These are phyloP conservation scores for Stratiolaelaps scimitus DNA, from an alignment of 1,140 invertebrate genomes.

Conservation along the genomic window DNA sequence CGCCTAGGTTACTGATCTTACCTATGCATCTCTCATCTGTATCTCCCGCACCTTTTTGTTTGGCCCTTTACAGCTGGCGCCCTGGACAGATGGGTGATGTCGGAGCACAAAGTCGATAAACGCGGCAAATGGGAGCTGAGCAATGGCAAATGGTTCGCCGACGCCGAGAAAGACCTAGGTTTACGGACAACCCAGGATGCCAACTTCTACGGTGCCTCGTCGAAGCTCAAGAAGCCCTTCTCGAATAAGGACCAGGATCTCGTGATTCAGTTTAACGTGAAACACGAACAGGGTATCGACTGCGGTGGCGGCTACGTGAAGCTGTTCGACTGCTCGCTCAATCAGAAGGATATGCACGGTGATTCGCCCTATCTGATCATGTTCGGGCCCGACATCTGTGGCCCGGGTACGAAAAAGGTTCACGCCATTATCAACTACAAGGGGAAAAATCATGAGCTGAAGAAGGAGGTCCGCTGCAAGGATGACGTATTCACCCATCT, in stretches of 20 bases:
- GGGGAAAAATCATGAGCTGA: conserved; percentile 91
- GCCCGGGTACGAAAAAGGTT: conserved; percentile 94
- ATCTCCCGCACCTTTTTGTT: too few species aligned
- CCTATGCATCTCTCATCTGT: too few species aligned
- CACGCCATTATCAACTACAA: conserved; percentile 99
- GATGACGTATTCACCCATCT: conserved; percentile 95
- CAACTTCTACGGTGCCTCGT: conserved; percentile 86
- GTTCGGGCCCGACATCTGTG: conserved; percentile 99
- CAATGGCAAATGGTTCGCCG: conserved; percentile 89
- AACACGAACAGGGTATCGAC: conserved; percentile 99
- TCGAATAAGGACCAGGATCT: conserved; percentile 72
- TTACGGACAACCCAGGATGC: conserved; percentile 93
- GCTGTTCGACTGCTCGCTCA: conserved; percentile 76
- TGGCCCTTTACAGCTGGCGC: conserved; percentile 56
- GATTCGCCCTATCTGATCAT: conserved; percentile 92
- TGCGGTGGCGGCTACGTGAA: conserved; percentile 98
- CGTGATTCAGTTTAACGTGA: conserved; percentile 83
- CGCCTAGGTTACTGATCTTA: too few species aligned
- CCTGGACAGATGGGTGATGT: conserved; percentile 78
- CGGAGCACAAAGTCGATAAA: conserved; percentile 80
- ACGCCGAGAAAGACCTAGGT: conserved; percentile 80
- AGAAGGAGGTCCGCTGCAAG: conserved; percentile 63
- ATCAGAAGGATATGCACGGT: conserved; percentile 85
- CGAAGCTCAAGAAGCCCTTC: conserved; percentile 69
- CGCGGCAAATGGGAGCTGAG: conserved; percentile 83